Conservation (phyloP, 1,140 invertebrate genomes). For the Bombus fervidus region DNA sequence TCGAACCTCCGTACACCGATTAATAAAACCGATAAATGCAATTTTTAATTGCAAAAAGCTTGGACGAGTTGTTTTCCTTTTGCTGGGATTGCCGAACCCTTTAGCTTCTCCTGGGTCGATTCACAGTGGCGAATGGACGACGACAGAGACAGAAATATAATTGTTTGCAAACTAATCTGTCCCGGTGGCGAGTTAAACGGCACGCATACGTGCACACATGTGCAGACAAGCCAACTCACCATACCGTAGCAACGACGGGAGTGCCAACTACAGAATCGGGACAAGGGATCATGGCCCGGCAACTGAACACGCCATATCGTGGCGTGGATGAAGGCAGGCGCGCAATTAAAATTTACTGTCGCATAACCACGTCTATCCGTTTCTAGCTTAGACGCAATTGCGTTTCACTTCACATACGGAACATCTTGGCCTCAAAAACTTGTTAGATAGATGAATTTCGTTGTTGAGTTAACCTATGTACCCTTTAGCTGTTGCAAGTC, state of each 20-base stretch:
- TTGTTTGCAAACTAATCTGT: constrained; percentile 68
- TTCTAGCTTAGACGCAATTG: no score
- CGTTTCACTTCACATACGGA: no score
- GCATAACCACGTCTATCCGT: constrained; percentile 51
- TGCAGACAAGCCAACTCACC: background rate
- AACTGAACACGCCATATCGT: constrained; percentile 40
- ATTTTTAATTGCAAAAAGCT: no score
- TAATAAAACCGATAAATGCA: no score
- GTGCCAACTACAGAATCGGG: background rate
- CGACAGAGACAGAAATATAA: constrained; percentile 56
- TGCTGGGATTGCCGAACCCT: background rate
- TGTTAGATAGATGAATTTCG: no score
- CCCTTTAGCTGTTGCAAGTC: no score
- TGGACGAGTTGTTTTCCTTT: no score
- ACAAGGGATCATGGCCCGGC: constrained; percentile 57
- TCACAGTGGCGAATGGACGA: background rate
- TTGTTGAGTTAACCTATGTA: no score
- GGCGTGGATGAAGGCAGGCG: constrained; percentile 37
- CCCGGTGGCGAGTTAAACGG: constrained; percentile 52
- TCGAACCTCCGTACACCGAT: no score
- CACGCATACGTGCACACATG: no score
- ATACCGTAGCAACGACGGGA: constrained; percentile 26
- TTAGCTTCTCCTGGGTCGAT: background rate
- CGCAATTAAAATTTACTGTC: constrained; percentile 73
- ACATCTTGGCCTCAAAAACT: no score